These are phyloP conservation scores for Gisinianus flammeolus DNA, from an alignment of 2,888 invertebrate genomes.

Conservation along the genomic window DNA sequence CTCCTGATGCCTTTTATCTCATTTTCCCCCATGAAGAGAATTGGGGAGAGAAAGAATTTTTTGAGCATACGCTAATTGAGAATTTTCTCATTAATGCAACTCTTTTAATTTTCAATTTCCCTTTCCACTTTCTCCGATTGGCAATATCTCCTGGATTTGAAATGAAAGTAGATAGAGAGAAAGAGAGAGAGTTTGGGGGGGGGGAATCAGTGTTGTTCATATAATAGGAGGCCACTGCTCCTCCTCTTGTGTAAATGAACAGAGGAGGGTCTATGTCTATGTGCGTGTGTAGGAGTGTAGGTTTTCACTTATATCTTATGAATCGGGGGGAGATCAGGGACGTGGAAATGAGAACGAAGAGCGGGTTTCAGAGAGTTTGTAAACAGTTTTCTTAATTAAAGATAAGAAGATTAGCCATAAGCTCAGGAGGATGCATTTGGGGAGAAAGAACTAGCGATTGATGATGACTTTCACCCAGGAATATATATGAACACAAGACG, in stretches of 20 bases:
- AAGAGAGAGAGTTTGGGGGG: neutral
- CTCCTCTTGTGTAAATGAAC: no score
- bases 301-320: no score
- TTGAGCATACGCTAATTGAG: neutral
- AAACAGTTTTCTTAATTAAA: constrained; percentile 32
- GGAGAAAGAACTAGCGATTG: neutral
- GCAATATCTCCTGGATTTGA: neutral
- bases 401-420: constrained; percentile 22
- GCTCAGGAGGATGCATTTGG: neutral
- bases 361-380: neutral
- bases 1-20: neutral
- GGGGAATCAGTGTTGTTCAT: neutral
- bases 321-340: no score
- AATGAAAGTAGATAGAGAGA: neutral
- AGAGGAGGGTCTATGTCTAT: no score
- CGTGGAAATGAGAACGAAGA: no score
- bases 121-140: neutral
- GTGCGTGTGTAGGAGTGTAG: neutral
- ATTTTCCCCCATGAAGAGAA: neutral
- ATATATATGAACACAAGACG: no score
- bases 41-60: no score
- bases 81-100: neutral
- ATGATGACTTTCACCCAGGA: constrained; percentile 20
- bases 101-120: neutral
- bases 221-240: no score